These are phyloP conservation scores for Echiichthys vipera DNA, from an alignment of 2,797 vertebrate species.

Conservation along the genomic window DNA sequence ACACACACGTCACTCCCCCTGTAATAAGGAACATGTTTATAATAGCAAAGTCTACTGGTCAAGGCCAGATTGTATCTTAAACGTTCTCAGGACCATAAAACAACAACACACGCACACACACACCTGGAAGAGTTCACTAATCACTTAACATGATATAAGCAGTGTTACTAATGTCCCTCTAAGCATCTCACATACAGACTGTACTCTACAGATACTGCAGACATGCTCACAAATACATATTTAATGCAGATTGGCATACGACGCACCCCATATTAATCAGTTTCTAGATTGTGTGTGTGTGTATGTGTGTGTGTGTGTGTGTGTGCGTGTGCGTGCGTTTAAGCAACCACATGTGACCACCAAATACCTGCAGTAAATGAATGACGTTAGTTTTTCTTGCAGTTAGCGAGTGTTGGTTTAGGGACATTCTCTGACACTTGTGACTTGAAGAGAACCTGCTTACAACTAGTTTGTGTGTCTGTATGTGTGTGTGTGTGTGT, in stretches of 20 bases:
- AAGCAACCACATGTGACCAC: not conserved
- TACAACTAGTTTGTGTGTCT: not conserved
- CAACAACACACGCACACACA: slow-evolving; percentile 1
- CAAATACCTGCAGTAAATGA: slow-evolving; percentile 33
- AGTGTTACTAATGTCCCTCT: not conserved
- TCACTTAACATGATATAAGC: slow-evolving; percentile 20
- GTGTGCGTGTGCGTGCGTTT: not conserved
- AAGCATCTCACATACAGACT: not conserved
- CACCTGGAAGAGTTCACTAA: slow-evolving; percentile 47
- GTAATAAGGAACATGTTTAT: slow-evolving; percentile 63
- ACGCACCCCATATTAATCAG: not conserved
- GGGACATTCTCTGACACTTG: not conserved
- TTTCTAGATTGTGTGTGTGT: slow-evolving; percentile 2
- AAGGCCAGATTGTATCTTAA: slow-evolving; percentile 59
- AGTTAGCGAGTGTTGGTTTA: slow-evolving; percentile 25
- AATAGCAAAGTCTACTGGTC: slow-evolving; percentile 49
- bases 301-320: not conserved
- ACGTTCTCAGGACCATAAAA: slow-evolving; percentile 49
- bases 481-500: not conserved
- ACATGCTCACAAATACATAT: not conserved
- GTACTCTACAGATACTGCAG: not conserved
- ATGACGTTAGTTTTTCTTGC: slow-evolving; percentile 11
- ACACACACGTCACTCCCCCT: not conserved
- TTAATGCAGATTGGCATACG: not conserved
- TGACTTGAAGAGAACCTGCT: not conserved